Evolutionary conservation across 2,113 vertebrate genomes (phyloP).

Genomic region (Phocoena sinus): DNA sequence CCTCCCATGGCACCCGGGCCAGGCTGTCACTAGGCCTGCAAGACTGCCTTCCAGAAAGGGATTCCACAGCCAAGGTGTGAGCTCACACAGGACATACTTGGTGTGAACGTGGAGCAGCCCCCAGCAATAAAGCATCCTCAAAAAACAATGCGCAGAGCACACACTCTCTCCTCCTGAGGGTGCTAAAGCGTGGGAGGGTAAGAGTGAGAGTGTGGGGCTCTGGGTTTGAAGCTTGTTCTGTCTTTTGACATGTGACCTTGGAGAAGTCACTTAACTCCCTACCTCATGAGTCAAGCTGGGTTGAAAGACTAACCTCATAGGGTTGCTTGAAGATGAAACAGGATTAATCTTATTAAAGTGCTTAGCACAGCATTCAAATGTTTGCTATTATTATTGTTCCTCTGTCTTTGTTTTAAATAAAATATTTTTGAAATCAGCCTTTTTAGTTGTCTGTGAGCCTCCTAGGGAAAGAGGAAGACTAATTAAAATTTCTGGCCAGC

Average conservation of each 20-base stretch:
- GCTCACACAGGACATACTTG: neutral
- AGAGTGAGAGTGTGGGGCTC: neutral
- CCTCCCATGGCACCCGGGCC: neutral
- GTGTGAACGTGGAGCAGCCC: neutral
- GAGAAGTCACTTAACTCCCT: neutral
- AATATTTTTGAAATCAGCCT: neutral
- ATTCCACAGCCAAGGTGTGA: neutral
- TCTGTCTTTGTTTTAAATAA: neutral
- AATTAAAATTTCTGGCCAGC: neutral
- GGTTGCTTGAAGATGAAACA: neutral
- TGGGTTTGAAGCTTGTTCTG: neutral
- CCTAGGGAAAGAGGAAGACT: neutral
- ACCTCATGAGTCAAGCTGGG: neutral
- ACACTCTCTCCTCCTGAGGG: no score
- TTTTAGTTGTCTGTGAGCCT: neutral
- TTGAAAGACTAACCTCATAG: neutral
- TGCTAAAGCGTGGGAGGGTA: neutral
- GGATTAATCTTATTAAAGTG: neutral
- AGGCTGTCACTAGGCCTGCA: neutral
- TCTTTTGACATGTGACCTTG: neutral
- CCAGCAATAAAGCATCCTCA: neutral
- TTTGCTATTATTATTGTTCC: neutral
- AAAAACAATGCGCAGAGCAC: no score
- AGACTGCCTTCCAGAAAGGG: neutral
- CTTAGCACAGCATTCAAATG: neutral